Evolutionary conservation across 2,113 vertebrate genomes (phyloP), one percentile per base, ranked within the genome.

Genomic region (Potamarius usumacintae): DNA sequence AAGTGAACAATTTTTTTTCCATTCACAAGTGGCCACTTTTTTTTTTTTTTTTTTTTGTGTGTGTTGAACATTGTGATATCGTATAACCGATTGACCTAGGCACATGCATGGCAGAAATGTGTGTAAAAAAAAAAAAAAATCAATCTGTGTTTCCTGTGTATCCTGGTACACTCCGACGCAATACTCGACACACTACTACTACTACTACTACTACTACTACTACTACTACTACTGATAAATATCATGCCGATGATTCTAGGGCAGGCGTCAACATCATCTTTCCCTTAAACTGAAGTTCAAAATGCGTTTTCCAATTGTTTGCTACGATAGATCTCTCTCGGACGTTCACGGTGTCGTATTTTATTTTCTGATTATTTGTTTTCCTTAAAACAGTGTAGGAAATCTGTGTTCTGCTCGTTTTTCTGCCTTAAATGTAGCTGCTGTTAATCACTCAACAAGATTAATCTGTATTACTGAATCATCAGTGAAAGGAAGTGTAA

Each of bases 151-250:
- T 34, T 84, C 27, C n/a, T 30, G 14, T 65, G 60, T 20, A 79
- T 58, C 11, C 67, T 42, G 65, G 50, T 58, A 55, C 62, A 4
- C 72, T 77, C 17, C 58, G 42, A 58, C 48, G n/a, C 11, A n/a
- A 53, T 63, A 53, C 57, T 27, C 58, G 3, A 69, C 1, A 22
- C n/a, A 86, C n/a, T 67, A 67, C 62, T 80, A 67, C 62, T 80
- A 67, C 62, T 80, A 67, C 62, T 80, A 67, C 62, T 80, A 67
- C 62, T 80, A 86, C n/a, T 67, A 86, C n/a, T 67, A 86, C n/a
- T 67, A 86, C n/a, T 67, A 86, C n/a, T 67, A 86, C n/a, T 67
- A 67, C 62, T 80, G 48, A 25, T 25, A 11, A 50, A 58, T 7
- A 25, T 57, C 5, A 18, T 48, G 52, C 53, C 42, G 5, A 53